Conservation (phyloP, 2,888 invertebrate species). For the Trissolcus brochymenae region DNA sequence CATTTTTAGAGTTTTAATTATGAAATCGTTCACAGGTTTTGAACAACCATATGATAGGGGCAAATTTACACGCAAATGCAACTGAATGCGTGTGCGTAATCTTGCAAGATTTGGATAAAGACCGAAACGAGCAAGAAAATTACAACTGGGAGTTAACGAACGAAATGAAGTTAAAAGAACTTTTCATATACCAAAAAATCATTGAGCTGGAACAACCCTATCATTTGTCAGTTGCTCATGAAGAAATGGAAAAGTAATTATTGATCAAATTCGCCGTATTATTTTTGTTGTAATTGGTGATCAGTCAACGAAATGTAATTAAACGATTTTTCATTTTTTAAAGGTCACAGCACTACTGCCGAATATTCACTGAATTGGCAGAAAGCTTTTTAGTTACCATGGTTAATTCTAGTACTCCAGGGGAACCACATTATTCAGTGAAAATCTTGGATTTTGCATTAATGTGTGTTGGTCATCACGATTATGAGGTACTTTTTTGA, state of each 20-base stretch:
- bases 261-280: background rate
- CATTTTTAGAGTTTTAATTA: background rate
- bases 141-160: conserved; percentile 78
- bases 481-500: conserved; percentile 88
- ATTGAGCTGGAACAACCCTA: conserved; percentile 89
- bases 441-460: conserved; percentile 92
- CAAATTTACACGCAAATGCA: conserved; percentile 90
- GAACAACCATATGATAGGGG: conserved; percentile 80
- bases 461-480: conserved; percentile 96
- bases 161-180: conserved; percentile 83
- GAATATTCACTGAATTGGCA: conserved; percentile 95
- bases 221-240: conserved; percentile 92
- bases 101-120: conserved; percentile 87
- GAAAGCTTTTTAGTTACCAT: conserved; percentile 94
- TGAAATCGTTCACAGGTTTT: conserved; percentile 76
- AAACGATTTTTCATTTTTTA: conserved; percentile 29
- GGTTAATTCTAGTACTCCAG: conserved; percentile 80
- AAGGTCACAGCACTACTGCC: conserved; percentile 92
- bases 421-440: conserved; percentile 85
- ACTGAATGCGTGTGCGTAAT: conserved; percentile 93
- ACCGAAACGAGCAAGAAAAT: conserved; percentile 62
- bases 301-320: background rate
- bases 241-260: conserved; percentile 90
- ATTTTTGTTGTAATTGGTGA: background rate
- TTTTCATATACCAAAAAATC: conserved; percentile 88